phyloP scores from a whole-genome alignment of 2,888 invertebrate genomes.

The Campoplex capitator region DNA sequence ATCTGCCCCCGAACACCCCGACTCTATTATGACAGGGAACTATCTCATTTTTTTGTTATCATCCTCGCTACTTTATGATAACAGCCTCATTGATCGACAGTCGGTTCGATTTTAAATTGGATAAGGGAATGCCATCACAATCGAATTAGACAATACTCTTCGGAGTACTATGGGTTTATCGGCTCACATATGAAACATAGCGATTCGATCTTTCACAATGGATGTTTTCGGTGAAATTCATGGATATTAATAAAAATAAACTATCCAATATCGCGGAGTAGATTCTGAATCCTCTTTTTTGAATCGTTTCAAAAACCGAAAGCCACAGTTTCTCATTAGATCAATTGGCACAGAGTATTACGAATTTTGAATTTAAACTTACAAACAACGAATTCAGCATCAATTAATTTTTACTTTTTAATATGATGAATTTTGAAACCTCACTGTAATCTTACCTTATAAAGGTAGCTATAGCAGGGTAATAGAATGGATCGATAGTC shows the following conservation, averaged over 20 bases:
- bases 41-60: constrained; percentile 68
- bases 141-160: constrained; percentile 8
- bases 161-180: background rate
- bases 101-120: constrained; percentile 44
- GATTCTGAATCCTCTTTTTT: background rate
- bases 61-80: constrained; percentile 44
- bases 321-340: background rate
- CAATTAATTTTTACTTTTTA: background rate
- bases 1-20: constrained; percentile 78
- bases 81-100: constrained; percentile 28
- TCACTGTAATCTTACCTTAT: background rate
- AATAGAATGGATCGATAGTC: constrained; percentile 57
- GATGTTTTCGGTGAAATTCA: too few species aligned
- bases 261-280: background rate
- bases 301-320: background rate
- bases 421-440: background rate
- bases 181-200: background rate
- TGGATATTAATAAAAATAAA: background rate
- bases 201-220: too few species aligned
- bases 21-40: constrained; percentile 78
- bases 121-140: constrained; percentile 28
- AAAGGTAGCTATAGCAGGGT: background rate
- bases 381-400: background rate
- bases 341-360: background rate
- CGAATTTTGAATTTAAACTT: background rate